Base-by-base conservation (phyloP, 2,888 invertebrate genomes). In the Lomographa bimaculata region DNA sequence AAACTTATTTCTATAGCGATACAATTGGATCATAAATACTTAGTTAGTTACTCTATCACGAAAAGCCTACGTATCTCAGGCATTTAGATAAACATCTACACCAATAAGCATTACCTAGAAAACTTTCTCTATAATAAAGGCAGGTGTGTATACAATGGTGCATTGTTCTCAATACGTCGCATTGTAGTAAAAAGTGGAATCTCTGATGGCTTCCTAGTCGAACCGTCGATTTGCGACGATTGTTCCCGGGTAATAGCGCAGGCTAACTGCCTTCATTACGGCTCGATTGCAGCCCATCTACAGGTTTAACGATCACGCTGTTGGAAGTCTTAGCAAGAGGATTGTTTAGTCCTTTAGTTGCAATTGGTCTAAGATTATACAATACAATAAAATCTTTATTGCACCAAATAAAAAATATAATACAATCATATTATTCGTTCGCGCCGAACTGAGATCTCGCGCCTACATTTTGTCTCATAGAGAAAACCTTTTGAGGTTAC, bases 131-230 rank as follows among this genome's bases (percentile, higher is more conserved):
- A 50, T 64, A 66, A 71, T 68, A 54, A 60, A 46, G 41, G 47
- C 52, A 64, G 54, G 63, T 53, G 53, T 49, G 63, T 53, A 54
- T 62, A 60, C 58, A 63, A 63, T 64, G 66, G 71, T 60, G 56
- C 65, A 76, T 79, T 79, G 79, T 79, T 75, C 69, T 66, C 59
- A 50, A 60, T 64, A 65, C 71, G 73, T 66, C 56, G 66, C 62
- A 70, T 71, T 74, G 73, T 71, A 66, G 59, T 69, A 76, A 79
- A 77, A 77, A 69, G 57, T 63, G 47, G 50, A 63, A 62, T 60
- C 59, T 50, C 46, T 37, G 58, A 60, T 63, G 52, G 56, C 64
- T 75, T 71, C 66, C 65, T 60, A 44, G 48, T 27, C 39, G 34
- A 8, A 37, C 37, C 44, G 24, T 23, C 54, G 57, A 64, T 63